Evolutionary conservation across 1,140 invertebrate genomes (phyloP), one percentile per base, ranked within the genome.

Genomic region (Drosophila ambigua): DNA sequence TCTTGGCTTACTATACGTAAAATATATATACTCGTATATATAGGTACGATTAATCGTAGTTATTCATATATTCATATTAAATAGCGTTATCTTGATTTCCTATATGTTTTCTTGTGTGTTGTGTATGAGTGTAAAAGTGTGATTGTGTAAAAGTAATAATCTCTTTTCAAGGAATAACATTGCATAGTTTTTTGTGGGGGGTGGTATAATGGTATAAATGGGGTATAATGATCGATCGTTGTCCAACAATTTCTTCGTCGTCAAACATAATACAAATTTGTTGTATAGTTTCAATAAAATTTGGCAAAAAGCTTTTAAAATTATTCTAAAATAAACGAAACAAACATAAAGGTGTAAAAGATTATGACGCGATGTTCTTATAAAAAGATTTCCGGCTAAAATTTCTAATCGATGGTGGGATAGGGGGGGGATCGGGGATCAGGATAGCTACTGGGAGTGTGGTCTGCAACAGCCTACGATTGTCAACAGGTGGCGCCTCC

Each of bases 121-220:
- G 43, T 77, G 2, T 58, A 45, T 63, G 28, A 43, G 13, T 67
- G 24, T 53, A 24, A 24, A 24, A 24, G 45, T 41, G n/a, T 71
- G 60, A 61, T 23, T 53, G 41, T 65, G 53, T 82, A 87, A 77
- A 74, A 88, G 64, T 89, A 88, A 88, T 88, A 88, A 88, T 88
- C 83, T 88, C 84, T 88, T 88, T 88, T 88, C 46, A 88, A 88
- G 83, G 84, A 88, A 88, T 88, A 88, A 88, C 83, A 88, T 89
- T 88, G 84, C 79, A 87, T 88, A 88, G 83, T 87, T 87, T 54
- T 39, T 28, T 28, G 5, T 53, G 61, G 64, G 72, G 64, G 20
- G 20, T 20, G 65, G 59, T 72, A 64, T 69, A 65, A 66, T 66
- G 52, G 1, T 2, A 20, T 20, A 20, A 20, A 2, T 20, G 20